Evolutionary conservation across 1,140 invertebrate genomes (phyloP).

Genomic region (Polypedilum pembai): DNA sequence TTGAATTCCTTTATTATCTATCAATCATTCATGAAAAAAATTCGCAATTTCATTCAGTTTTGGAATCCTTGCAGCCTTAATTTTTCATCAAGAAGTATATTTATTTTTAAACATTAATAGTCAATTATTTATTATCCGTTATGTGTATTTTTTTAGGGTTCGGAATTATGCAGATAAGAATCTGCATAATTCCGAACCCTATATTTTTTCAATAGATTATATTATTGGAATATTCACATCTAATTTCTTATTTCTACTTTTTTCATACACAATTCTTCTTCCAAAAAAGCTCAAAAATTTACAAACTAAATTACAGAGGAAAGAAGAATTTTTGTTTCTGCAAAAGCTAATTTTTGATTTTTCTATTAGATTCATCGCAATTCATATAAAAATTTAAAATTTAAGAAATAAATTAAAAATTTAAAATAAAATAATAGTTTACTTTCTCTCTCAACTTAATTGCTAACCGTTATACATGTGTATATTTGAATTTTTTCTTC

Average conservation of each 20-base stretch:
- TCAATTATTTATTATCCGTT: neutral
- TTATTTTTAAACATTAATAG: neutral
- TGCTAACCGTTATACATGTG: conserved; percentile 14
- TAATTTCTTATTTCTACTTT: neutral
- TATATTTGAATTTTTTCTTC: neutral
- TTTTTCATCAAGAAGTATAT: conserved; percentile 2
- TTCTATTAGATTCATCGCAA: neutral
- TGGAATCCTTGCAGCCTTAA: conserved; percentile 11
- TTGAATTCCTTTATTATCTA: neutral
- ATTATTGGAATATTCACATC: conserved; percentile 13
- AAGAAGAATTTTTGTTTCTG: neutral
- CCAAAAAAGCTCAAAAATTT: neutral
- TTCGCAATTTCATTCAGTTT: neutral
- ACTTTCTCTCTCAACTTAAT: neutral
- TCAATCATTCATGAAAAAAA: neutral
- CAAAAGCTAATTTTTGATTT: conserved; percentile 3
- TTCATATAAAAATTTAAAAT: neutral
- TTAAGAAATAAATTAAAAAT: neutral
- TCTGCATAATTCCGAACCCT: too few relatives aligned
- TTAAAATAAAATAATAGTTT: neutral
- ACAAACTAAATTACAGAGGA: neutral
- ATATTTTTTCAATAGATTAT: neutral
- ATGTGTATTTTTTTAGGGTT: neutral
- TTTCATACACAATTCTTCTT: neutral
- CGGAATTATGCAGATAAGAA: too few relatives aligned